phyloP scores from a whole-genome alignment of 2,113 vertebrate species.

The Arizona elegans region DNA sequence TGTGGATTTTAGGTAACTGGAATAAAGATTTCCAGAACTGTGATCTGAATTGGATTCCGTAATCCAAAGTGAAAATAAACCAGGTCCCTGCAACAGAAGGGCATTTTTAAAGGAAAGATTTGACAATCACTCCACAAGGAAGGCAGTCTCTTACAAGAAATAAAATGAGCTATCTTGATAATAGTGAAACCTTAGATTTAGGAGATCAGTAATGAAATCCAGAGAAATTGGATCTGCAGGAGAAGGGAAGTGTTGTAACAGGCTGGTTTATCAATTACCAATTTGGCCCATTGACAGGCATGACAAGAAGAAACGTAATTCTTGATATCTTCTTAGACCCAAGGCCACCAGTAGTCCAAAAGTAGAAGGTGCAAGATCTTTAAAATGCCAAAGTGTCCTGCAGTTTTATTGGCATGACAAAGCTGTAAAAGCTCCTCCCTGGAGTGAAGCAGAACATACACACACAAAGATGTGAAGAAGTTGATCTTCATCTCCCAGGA shows the following conservation, averaged over 20 bases:
- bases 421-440: not conserved
- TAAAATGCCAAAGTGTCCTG: not conserved
- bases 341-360: not conserved
- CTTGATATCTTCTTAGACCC: not conserved
- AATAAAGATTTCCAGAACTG: not conserved
- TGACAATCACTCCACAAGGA: not conserved
- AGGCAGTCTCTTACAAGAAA: not conserved
- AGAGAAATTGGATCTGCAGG: not conserved
- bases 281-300: not conserved
- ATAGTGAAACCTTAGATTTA: not conserved
- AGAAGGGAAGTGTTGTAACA: not conserved
- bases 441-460: not conserved
- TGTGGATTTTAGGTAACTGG: not conserved
- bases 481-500: not conserved
- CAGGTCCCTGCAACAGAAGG: not conserved
- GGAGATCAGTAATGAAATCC: not conserved
- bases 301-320: not conserved
- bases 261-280: not conserved
- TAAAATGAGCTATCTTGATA: not conserved
- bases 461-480: not conserved
- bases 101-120: not conserved
- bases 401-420: not conserved
- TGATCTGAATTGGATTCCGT: not conserved
- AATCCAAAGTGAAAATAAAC: not conserved
- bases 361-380: not conserved